Conservation (phyloP, 2,797 vertebrate species). For the Hydrophis major region DNA sequence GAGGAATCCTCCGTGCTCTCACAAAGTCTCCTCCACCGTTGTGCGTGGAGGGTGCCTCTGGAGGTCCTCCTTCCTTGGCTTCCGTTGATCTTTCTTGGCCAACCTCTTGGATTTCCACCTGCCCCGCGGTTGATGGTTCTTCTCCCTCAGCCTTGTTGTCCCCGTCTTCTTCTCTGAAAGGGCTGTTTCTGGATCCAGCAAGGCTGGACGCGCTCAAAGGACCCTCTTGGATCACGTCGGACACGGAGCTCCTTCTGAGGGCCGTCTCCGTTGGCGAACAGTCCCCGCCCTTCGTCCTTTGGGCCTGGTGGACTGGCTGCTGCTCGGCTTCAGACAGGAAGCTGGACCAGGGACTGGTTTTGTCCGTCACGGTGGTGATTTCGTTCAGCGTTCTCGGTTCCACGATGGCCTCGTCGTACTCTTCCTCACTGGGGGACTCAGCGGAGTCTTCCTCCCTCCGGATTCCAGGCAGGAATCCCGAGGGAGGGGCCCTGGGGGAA, state of each 20-base stretch:
- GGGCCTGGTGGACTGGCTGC: conserved; percentile 53
- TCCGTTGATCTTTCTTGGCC: not conserved
- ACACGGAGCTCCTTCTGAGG: conserved; percentile 9
- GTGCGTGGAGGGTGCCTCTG: rapidly evolving
- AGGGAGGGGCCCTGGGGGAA: conserved; percentile 2
- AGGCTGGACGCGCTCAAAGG: rapidly evolving
- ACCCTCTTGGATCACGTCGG: conserved; percentile 1
- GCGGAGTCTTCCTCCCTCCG: conserved; percentile 6
- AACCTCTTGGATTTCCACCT: rapidly evolving
- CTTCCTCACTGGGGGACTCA: conserved; percentile 70
- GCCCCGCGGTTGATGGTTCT: not conserved
- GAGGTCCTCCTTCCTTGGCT: rapidly evolving
- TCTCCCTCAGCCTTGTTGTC: not conserved
- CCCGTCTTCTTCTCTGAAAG: rapidly evolving
- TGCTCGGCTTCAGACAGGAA: conserved; percentile 79
- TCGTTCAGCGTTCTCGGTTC: conserved; percentile 88
- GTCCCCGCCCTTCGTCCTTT: conserved; percentile 26
- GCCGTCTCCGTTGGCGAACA: not conserved
- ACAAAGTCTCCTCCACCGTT: rapidly evolving
- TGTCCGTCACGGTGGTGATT: conserved; percentile 83
- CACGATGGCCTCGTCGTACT: conserved; percentile 87
- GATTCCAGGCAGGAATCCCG: rapidly evolving
- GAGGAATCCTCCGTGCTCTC: rapidly evolving
- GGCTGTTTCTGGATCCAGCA: rapidly evolving
- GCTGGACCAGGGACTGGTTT: conserved; percentile 94